Conservation (phyloP, 2,888 invertebrate genomes). For the Chironomus tentans region DNA sequence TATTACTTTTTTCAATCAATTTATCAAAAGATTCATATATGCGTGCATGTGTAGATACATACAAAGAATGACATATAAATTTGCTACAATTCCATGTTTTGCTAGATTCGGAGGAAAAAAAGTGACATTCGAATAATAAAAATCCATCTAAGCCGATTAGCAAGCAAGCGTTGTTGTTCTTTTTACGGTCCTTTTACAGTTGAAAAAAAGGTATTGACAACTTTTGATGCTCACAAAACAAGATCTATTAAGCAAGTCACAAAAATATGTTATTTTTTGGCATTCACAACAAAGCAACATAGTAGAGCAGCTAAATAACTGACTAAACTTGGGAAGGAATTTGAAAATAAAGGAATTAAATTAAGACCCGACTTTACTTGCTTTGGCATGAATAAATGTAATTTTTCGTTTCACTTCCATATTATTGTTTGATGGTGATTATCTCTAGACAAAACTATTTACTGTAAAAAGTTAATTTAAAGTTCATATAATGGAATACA, state of each 20-base stretch:
- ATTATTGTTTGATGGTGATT: constrained; percentile 11
- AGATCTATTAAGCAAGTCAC: constrained; percentile 1
- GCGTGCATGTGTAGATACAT: background rate
- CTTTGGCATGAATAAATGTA: constrained; percentile 8
- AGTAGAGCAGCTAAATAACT: background rate
- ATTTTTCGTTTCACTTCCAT: background rate
- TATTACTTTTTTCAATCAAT: constrained; percentile 2
- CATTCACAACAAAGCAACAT: background rate
- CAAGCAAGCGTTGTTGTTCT: constrained; percentile 17
- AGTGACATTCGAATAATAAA: constrained; percentile 24
- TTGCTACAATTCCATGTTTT: constrained; percentile 10
- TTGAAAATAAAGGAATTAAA: constrained; percentile 6
- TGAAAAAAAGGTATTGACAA: constrained; percentile 9
- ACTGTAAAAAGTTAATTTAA: constrained; percentile 24
- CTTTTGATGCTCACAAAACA: constrained; percentile 9
- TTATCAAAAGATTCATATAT: constrained; percentile 3
- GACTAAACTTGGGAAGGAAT: background rate
- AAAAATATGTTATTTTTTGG: background rate
- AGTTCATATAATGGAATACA: background rate
- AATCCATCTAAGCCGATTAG: constrained; percentile 26
- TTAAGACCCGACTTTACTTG: constrained; percentile 5
- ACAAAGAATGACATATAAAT: background rate
- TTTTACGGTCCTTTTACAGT: constrained; percentile 16
- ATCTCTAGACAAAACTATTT: constrained; percentile 25
- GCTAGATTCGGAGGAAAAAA: background rate